A percentile compares a stretch with the other conserved stretches of the same genome.
These are phyloP conservation scores for Archaeoteleia sp. DNA, from an alignment of 2,888 invertebrate genomes.

Conservation along the genomic window DNA sequence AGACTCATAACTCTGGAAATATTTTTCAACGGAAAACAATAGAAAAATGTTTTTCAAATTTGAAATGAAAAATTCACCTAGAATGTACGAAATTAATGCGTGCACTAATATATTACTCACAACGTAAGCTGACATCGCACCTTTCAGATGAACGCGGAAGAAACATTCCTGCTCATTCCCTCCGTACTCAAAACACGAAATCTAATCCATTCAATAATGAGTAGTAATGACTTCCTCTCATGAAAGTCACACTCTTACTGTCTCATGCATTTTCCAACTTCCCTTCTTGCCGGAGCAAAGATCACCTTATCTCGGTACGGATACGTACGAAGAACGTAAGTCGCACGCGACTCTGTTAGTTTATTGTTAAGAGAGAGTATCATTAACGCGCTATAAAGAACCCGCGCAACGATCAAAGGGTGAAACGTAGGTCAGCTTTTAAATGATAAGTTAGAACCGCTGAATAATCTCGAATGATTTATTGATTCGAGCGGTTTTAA, in stretches of 20 bases:
- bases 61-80: too few species aligned
- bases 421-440: constrained; percentile 42
- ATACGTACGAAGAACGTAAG: constrained; percentile 28
- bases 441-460: constrained; percentile 24
- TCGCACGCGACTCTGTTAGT: constrained; percentile 46
- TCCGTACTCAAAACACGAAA: constrained; percentile 19
- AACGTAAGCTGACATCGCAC: constrained; percentile 23
- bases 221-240: constrained; percentile 18
- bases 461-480: constrained; percentile 40
- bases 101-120: constrained; percentile 27
- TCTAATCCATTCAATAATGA: constrained; percentile 22
- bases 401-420: constrained; percentile 19
- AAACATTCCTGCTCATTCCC: constrained; percentile 26
- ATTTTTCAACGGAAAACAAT: too few species aligned
- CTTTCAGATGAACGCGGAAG: constrained; percentile 30
- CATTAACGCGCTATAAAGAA: constrained; percentile 23
- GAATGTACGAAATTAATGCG: too few species aligned
- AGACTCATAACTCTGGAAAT: too few species aligned
- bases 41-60: too few species aligned
- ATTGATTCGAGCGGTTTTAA: constrained; percentile 29
- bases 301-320: constrained; percentile 35
- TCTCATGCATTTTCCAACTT: constrained; percentile 27
- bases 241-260: constrained; percentile 38
- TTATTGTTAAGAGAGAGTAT: constrained; percentile 37
- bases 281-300: constrained; percentile 35